Conservation (phyloP, 2,888 invertebrate genomes). For the Liposcelis brunnea region DNA sequence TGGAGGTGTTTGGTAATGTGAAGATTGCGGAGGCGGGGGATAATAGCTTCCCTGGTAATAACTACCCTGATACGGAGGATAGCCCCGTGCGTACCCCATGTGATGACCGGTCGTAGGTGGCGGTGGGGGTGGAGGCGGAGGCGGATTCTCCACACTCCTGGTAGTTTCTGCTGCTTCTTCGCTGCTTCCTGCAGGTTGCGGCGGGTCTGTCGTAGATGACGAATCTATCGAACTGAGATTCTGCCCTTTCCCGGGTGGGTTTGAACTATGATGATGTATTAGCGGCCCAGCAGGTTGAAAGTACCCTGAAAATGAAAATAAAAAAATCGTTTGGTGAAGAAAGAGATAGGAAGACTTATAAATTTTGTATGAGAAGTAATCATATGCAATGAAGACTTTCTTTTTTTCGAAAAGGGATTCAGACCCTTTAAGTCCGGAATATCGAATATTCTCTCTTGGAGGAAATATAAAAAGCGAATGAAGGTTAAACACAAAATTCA, state of each 20-base stretch:
- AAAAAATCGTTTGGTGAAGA: neutral
- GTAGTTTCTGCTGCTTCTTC: slow-evolving; percentile 28
- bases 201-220: slow-evolving; percentile 28
- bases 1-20: slow-evolving; percentile 14
- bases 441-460: no score
- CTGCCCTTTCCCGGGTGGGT: slow-evolving; percentile 21
- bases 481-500: no score
- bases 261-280: slow-evolving; percentile 40
- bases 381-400: slow-evolving; percentile 14
- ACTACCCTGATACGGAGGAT: slow-evolving; percentile 15
- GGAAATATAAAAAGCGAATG: no score
- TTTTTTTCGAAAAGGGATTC: no score
- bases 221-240: slow-evolving; percentile 18
- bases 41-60: slow-evolving; percentile 14
- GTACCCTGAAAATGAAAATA: slow-evolving; percentile 44
- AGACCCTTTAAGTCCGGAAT: no score
- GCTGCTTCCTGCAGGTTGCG: slow-evolving; percentile 16
- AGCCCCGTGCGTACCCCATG: slow-evolving; percentile 15
- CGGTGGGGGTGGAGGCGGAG: slow-evolving; percentile 28
- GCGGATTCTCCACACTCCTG: slow-evolving; percentile 28
- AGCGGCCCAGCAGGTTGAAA: slow-evolving; percentile 86
- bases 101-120: slow-evolving; percentile 14
- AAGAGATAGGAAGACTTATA: neutral
- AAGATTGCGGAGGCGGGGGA: slow-evolving; percentile 15
- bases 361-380: neutral